phyloP scores from a whole-genome alignment of 1,140 invertebrate species.

The Daktulosphaira vitifoliae region DNA sequence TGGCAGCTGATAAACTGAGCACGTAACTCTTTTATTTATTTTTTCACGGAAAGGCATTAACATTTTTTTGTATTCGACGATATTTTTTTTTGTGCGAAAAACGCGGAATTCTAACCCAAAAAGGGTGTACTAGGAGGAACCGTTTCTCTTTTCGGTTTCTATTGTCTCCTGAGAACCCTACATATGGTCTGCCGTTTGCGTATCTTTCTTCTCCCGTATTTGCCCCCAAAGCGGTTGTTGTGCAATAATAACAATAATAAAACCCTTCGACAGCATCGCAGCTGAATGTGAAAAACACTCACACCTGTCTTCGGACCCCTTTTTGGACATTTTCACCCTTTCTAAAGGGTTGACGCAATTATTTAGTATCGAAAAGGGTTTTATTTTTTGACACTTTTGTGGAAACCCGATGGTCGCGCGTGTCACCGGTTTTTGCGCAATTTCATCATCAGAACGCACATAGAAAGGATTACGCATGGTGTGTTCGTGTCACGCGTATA shows the following conservation, averaged over 20 bases:
- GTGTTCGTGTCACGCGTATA: too few relatives aligned
- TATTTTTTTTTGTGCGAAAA: slow-evolving; percentile 28
- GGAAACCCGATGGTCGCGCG: slow-evolving; percentile 25
- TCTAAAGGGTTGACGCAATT: slow-evolving; percentile 33
- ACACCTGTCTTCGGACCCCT: slow-evolving; percentile 13
- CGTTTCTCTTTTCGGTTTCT: too few relatives aligned
- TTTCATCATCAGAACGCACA: background rate
- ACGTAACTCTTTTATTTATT: slow-evolving; percentile 25
- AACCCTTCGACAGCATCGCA: background rate
- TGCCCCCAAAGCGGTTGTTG: background rate
- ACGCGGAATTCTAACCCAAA: slow-evolving; percentile 24
- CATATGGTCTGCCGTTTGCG: too few relatives aligned
- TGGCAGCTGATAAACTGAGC: slow-evolving; percentile 10
- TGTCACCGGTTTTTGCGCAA: slow-evolving; percentile 28
- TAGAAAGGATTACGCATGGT: too few relatives aligned
- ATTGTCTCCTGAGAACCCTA: too few relatives aligned
- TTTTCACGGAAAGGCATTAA: slow-evolving; percentile 19
- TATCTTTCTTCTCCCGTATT: too few relatives aligned
- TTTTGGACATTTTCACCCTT: slow-evolving; percentile 28
- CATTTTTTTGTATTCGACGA: too few relatives aligned
- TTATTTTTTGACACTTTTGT: slow-evolving; percentile 32
- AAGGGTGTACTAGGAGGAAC: background rate
- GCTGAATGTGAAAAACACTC: background rate
- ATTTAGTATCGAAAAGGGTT: slow-evolving; percentile 19
- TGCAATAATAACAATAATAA: slow-evolving; percentile 5